Evolutionary conservation across 2,797 vertebrate genomes (phyloP), one percentile per base, ranked within the genome.

Genomic region (Spea hammondii): DNA sequence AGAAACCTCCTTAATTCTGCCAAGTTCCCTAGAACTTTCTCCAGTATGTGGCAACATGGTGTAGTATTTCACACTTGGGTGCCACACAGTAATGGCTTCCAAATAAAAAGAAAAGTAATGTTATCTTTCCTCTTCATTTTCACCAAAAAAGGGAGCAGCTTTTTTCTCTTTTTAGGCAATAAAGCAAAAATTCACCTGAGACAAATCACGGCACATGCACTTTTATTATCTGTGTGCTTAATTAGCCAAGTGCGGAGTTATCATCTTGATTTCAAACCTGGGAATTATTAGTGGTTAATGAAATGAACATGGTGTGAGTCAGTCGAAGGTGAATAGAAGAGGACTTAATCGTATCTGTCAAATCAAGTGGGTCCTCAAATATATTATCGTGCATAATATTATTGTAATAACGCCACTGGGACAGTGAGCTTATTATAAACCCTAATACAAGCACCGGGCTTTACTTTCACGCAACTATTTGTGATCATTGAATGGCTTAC

Each of bases 181-280:
- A 4, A 12, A 67, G 73, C 11, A 51, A 45, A 59, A 68, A 70
- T 48, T 60, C 32, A 46, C 17, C 45, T 67, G 77, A 74, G 9
- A 9, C 65, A 65, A 62, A 62, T 44, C 53, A 73, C 47, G 7
- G 47, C 64, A 10, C 2, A 53, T 5, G 14, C 17, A 72, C 71
- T 68, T 74, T 74, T 79, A 79, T 79, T 74, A 67, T 69, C 48
- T 17, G 17, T 55, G 13, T 62, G 49, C 60, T 48, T 55, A 67
- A 53, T n/a, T 65, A 53, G 17, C 60, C 49, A 13, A 32, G 11
- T 32, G 44, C 46, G 50, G n/a, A 70, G n/a, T 11, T 51, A 62
- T 62, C 66, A 4, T 46, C 54, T 70, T 77, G 51, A 60, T 62
- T 62, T 51, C 65, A 60, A 46, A 48, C 65, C 47, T 53, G 57